Evolutionary conservation across 2,113 vertebrate species (phyloP).

Genomic region (Peromyscus californicus): DNA sequence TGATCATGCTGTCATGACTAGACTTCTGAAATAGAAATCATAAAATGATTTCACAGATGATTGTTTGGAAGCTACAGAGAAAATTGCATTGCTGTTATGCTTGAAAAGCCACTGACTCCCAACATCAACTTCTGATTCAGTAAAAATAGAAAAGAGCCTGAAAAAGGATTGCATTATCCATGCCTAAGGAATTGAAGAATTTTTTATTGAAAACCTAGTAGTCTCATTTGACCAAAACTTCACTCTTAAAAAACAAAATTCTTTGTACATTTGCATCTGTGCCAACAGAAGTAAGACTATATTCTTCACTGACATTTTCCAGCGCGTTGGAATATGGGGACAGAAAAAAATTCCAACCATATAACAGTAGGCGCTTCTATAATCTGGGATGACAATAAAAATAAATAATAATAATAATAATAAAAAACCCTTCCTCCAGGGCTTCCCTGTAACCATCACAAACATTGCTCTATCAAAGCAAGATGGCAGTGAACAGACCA

Average conservation of each 20-base stretch:
- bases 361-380: not conserved
- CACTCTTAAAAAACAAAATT: conserved; percentile 32
- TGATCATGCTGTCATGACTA: conserved; percentile 48
- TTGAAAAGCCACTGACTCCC: conserved; percentile 51
- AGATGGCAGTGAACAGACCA: not conserved
- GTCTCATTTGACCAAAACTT: conserved; percentile 26
- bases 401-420: not conserved
- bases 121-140: conserved; percentile 25
- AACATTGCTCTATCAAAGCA: conserved; percentile 13
- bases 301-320: not conserved
- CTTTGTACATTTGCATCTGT: conserved; percentile 15
- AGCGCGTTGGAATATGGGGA: not conserved
- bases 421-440: conserved; percentile 8
- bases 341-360: not conserved
- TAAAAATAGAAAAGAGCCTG: conserved; percentile 27
- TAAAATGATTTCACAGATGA: conserved; percentile 59
- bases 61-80: conserved; percentile 59
- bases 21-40: conserved; percentile 73
- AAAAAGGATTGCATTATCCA: not conserved
- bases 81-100: conserved; percentile 13
- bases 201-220: conserved; percentile 20
- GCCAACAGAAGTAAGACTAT: not conserved
- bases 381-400: not conserved
- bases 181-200: not conserved
- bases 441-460: not conserved